Evolutionary conservation across 2,888 invertebrate genomes (phyloP).

Genomic region (Caenorhabditis parvicauda): DNA sequence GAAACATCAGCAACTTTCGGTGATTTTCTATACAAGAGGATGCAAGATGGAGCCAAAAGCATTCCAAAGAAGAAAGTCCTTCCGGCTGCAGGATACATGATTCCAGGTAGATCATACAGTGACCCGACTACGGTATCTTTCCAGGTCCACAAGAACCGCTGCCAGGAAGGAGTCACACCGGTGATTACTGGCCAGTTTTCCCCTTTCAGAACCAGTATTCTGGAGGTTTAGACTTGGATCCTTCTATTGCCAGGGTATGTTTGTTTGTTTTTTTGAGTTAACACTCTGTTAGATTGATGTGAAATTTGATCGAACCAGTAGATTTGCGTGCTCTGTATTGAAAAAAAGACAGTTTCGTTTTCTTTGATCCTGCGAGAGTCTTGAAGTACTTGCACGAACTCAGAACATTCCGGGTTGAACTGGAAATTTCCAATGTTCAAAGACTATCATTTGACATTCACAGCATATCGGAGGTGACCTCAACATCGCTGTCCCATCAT

Average conservation of each 20-base stretch:
- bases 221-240: conserved; percentile 52
- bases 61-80: conserved; percentile 32
- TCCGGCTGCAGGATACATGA: conserved; percentile 27
- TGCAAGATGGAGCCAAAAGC: conserved; percentile 64
- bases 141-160: conserved; percentile 50
- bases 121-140: neutral
- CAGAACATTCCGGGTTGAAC: too few species aligned
- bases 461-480: conserved; percentile 55
- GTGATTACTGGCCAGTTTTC: conserved; percentile 52
- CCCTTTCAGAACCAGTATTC: conserved; percentile 52
- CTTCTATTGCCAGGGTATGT: conserved; percentile 45
- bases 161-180: conserved; percentile 45
- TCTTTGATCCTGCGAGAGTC: too few species aligned
- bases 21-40: neutral
- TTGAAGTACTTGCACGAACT: too few species aligned
- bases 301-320: neutral
- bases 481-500: conserved; percentile 50
- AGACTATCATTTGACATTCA: conserved; percentile 5
- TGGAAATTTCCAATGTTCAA: neutral
- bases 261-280: neutral
- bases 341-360: too few species aligned
- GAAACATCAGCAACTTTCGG: neutral
- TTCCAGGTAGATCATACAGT: too few species aligned
- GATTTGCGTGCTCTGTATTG: too few species aligned
- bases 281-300: neutral